Conservation (phyloP, 2,888 invertebrate species). For the Hybos culiciformis region DNA sequence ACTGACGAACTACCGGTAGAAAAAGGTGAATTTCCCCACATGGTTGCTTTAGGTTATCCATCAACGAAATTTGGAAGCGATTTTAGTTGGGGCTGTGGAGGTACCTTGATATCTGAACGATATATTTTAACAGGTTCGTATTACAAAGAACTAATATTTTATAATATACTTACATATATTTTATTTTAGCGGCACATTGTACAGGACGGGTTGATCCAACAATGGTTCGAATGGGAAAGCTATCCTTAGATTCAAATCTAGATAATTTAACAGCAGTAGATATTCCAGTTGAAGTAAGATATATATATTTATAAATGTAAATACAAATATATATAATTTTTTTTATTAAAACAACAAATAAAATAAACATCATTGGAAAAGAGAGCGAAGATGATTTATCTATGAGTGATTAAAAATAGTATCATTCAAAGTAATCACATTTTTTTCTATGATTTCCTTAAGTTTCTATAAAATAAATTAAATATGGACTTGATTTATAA, state of each 20-base stretch:
- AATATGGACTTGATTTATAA: no score
- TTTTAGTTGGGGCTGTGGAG: constrained; percentile 10
- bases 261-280: constrained; percentile 6
- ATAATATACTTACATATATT: background rate
- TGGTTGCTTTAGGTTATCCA: constrained; percentile 11
- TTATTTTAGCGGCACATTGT: constrained; percentile 16
- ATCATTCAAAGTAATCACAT: no score
- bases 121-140: background rate
- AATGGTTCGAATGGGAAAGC: constrained; percentile 12
- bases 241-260: constrained; percentile 1
- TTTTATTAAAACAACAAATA: no score
- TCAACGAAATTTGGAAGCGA: background rate
- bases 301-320: background rate
- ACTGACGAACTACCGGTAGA: constrained; percentile 7
- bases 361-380: background rate
- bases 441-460: no score
- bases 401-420: no score
- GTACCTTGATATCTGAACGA: constrained; percentile 12
- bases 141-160: background rate
- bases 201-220: constrained; percentile 5
- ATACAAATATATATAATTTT: no score
- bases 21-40: constrained; percentile 14
- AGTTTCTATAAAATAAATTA: no score
- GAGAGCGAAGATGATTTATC: no score
- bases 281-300: constrained; percentile 7